These are phyloP conservation scores for Heliconius hewitsoni DNA, from an alignment of 1,140 invertebrate genomes.

Conservation along the genomic window DNA sequence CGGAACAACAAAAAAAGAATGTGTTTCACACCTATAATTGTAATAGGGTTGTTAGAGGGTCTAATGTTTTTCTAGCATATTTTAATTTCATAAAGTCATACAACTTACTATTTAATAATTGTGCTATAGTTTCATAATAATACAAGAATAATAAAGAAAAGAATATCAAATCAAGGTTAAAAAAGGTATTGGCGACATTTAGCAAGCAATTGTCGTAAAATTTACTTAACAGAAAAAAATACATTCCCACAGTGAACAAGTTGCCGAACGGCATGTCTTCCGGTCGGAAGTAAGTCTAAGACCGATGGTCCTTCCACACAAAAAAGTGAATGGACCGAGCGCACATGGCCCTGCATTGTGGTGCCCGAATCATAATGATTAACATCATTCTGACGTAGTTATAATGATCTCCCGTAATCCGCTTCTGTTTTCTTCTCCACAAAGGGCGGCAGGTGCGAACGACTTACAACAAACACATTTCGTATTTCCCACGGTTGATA, in stretches of 20 bases:
- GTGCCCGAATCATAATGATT: slow-evolving; percentile 59
- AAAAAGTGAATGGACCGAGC: slow-evolving; percentile 64
- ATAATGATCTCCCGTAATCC: slow-evolving; percentile 54
- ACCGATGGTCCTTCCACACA: slow-evolving; percentile 67
- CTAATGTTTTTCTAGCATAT: slow-evolving; percentile 23
- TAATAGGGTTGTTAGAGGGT: slow-evolving; percentile 48
- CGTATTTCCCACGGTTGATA: slow-evolving; percentile 55
- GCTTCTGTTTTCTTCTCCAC: slow-evolving; percentile 42
- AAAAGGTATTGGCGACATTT: neutral
- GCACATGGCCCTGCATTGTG: slow-evolving; percentile 65
- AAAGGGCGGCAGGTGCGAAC: slow-evolving; percentile 55
- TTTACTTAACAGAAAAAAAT: slow-evolving; percentile 57
- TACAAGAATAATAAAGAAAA: slow-evolving; percentile 19
- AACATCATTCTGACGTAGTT: slow-evolving; percentile 61
- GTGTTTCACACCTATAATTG: slow-evolving; percentile 56
- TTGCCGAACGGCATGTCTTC: slow-evolving; percentile 72
- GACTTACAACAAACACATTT: slow-evolving; percentile 54
- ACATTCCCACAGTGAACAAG: slow-evolving; percentile 73
- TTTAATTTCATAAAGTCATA: slow-evolving; percentile 57
- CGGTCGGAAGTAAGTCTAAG: slow-evolving; percentile 74
- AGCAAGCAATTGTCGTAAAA: neutral
- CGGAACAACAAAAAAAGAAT: slow-evolving; percentile 72
- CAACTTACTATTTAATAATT: neutral
- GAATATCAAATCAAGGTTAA: neutral
- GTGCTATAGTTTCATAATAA: neutral